phyloP scores from a whole-genome alignment of 2,113 vertebrate species.

The Tragelaphus buxtoni region DNA sequence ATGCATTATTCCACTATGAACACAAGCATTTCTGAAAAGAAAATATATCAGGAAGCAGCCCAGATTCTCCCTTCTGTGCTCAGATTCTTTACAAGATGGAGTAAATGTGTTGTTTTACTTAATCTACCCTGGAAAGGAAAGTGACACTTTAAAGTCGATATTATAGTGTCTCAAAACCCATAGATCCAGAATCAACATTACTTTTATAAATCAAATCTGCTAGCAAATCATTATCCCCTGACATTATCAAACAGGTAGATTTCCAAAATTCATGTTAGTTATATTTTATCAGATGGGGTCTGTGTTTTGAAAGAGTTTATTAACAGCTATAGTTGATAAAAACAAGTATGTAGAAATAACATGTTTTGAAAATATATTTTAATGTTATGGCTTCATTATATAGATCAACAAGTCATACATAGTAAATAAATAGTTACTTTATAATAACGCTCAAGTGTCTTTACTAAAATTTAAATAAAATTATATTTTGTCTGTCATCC shows the following conservation, averaged over 20 bases:
- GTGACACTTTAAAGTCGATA: background rate
- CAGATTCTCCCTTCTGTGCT: background rate
- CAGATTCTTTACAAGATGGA: background rate
- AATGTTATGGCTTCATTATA: background rate
- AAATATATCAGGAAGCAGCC: background rate
- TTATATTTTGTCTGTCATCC: background rate
- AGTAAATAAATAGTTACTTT: background rate
- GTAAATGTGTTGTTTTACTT: background rate
- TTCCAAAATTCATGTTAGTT: constrained; percentile 2
- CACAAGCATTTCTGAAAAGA: background rate
- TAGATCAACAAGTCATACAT: background rate
- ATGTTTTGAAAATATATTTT: background rate
- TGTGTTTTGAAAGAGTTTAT: background rate
- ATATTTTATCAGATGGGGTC: background rate
- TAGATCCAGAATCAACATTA: background rate
- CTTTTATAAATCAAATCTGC: background rate
- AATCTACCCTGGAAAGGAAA: background rate
- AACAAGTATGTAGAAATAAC: background rate
- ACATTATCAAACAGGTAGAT: background rate
- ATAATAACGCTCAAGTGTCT: background rate
- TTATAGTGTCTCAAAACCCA: background rate
- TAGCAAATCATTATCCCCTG: background rate
- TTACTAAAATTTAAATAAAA: background rate
- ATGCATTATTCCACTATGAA: background rate
- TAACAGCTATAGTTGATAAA: background rate